These are phyloP conservation scores for Drosophila suboccidentalis DNA, from an alignment of 2,888 invertebrate genomes.

Conservation along the genomic window DNA sequence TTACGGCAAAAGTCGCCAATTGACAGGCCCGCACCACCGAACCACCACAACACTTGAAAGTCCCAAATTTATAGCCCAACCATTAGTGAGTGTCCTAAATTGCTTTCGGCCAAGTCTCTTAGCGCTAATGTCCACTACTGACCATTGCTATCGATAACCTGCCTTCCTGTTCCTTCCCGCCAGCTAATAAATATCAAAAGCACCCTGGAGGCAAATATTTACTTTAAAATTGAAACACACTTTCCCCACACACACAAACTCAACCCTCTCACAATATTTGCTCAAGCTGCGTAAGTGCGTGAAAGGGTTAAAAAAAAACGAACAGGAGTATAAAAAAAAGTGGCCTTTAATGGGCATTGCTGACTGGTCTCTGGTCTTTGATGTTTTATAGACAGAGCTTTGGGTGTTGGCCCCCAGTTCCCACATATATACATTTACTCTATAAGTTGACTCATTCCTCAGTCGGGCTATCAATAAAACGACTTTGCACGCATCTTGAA, in stretches of 20 bases:
- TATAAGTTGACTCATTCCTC: slow-evolving; percentile 23
- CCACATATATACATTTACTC: slow-evolving; percentile 4
- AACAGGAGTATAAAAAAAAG: slow-evolving; percentile 24
- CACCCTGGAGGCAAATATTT: slow-evolving; percentile 84
- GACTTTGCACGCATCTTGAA: slow-evolving; percentile 52
- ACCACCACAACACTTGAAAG: slow-evolving; percentile 46
- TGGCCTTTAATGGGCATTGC: slow-evolving; percentile 68
- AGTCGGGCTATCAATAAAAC: slow-evolving; percentile 63
- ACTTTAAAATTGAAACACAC: slow-evolving; percentile 78
- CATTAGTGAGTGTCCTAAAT: slow-evolving; percentile 56
- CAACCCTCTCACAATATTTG: slow-evolving; percentile 39
- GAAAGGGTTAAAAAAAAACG: slow-evolving; percentile 68
- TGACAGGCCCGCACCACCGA: slow-evolving; percentile 41
- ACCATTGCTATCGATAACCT: slow-evolving; percentile 41
- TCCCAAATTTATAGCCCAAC: slow-evolving; percentile 63
- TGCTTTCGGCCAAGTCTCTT: slow-evolving; percentile 65
- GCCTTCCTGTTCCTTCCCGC: slow-evolving; percentile 29
- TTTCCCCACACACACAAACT: slow-evolving; percentile 16
- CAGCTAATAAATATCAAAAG: slow-evolving; percentile 83
- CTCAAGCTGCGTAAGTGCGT: slow-evolving; percentile 71
- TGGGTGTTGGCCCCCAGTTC: slow-evolving; percentile 59
- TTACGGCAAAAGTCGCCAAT: slow-evolving; percentile 53
- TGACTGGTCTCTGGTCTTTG: slow-evolving; percentile 60
- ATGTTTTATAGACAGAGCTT: slow-evolving; percentile 56
- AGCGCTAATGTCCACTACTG: slow-evolving; percentile 68